A percentile compares a stretch with the other conserved stretches of the same genome.
These are phyloP conservation scores for Drosophila tanythrix DNA, from an alignment of 2,888 invertebrate species.

Conservation along the genomic window DNA sequence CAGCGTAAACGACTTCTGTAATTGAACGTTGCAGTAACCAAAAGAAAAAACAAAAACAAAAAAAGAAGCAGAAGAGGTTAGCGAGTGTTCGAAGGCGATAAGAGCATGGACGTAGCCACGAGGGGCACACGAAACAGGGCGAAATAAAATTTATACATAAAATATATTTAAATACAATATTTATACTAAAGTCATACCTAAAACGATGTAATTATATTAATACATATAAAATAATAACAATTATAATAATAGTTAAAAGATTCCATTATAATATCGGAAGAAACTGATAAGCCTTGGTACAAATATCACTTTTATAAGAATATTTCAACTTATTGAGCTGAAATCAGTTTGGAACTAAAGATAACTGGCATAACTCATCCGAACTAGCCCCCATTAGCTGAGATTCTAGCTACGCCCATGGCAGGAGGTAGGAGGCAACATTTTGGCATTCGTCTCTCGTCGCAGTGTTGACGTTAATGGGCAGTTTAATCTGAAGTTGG, in stretches of 20 bases:
- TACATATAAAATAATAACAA: background rate
- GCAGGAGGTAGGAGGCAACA: background rate
- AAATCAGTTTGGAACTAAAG: background rate
- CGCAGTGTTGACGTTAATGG: constrained; percentile 75
- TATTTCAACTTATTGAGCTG: background rate
- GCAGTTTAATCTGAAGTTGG: constrained; percentile 74
- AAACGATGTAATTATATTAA: background rate
- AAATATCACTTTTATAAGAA: background rate
- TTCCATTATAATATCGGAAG: background rate
- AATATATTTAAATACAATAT: background rate
- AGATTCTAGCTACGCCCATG: background rate
- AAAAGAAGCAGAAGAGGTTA: background rate
- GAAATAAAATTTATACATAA: background rate
- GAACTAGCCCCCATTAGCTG: background rate
- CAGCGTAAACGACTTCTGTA: constrained; percentile 96
- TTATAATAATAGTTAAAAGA: background rate
- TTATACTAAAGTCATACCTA: background rate
- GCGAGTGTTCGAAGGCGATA: background rate
- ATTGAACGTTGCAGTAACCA: constrained; percentile 76
- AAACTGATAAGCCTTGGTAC: background rate
- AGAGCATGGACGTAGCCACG: background rate
- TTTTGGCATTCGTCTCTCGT: constrained; percentile 41
- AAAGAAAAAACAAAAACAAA: constrained; percentile 22
- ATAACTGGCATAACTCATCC: too few species aligned
- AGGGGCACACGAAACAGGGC: background rate